Percentiles rank a stretch among this genome's conserved stretches.
Evolutionary conservation across 2,797 vertebrate genomes (phyloP).

Genomic region (Anableps anableps): DNA sequence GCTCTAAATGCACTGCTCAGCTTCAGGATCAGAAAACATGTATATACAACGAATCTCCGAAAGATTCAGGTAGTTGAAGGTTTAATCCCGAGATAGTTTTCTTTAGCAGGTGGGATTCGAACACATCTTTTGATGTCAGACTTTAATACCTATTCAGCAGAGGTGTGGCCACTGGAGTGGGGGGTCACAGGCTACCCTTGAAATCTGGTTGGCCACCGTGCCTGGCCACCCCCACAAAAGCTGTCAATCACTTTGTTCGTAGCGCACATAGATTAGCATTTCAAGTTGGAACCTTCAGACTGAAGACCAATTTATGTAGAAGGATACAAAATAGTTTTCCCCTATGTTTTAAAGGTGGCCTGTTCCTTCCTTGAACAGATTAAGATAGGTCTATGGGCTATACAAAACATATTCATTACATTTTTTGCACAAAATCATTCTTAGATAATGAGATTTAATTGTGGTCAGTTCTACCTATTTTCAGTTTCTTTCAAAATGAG

Average conservation of each 20-base stretch:
- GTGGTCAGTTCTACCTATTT: too few relatives aligned
- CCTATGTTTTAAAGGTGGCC: not conserved
- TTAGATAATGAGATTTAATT: too few relatives aligned
- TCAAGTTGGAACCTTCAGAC: not conserved
- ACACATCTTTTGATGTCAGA: not conserved
- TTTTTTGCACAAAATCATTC: too few relatives aligned
- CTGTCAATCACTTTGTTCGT: not conserved
- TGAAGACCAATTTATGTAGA: not conserved
- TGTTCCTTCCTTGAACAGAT: too few relatives aligned
- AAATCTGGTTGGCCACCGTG: not conserved
- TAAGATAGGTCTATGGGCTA: too few relatives aligned
- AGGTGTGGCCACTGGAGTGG: too few relatives aligned
- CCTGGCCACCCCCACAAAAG: too few relatives aligned
- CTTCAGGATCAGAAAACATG: conserved; percentile 36
- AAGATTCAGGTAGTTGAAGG: not conserved
- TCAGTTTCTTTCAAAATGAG: too few relatives aligned
- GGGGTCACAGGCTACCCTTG: too few relatives aligned
- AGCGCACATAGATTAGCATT: not conserved
- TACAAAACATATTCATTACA: too few relatives aligned
- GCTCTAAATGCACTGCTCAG: conserved; percentile 60
- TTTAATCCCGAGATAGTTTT: not conserved
- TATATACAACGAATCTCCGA: not conserved
- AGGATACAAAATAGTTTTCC: not conserved
- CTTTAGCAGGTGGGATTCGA: not conserved
- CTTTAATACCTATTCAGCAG: not conserved